Base-by-base conservation (phyloP, 2,888 invertebrate species). In the Eledone cirrhosa region DNA sequence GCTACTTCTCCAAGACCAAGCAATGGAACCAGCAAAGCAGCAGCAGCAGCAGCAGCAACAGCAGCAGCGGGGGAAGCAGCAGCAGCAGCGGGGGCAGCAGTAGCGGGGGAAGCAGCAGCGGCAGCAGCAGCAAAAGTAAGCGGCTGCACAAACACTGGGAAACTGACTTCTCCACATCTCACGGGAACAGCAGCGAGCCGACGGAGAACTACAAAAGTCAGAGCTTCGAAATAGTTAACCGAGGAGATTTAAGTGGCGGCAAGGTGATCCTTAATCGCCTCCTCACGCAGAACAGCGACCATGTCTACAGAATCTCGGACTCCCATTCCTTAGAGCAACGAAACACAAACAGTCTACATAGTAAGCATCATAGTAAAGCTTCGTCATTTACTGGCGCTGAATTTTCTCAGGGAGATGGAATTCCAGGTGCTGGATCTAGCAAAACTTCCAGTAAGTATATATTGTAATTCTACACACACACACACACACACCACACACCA, bases 391-490 rank as follows among this genome's bases (percentile, higher is more conserved):
- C 41, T 31, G 72, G 72, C 41, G 41, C 72, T 33, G 72, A 72
- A 72, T 72, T 22, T 31, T 72, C 72, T 72, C 72, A 72, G 72
- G 72, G 72, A 72, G 72, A 72, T 31, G 72, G 72, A 41, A 31
- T 72, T 72, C 41, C 72, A 72, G 19, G 33, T 72, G 72, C 33
- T 72, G 72, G 72, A 31, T 72, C 72, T 31, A 72, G 72, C 41
- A 72, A 72, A 72, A 72, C n/a, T n/a, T 72, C 72, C 72, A 72
- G 72, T 72, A 72, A 72, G 72, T 72, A 72, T 72, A 22, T 22
- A 11, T 67, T n/a, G 41, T 41, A 41, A 41, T 41, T 41, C 41
- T 41, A 41, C 41, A 41, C 5, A 41, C 41, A 41, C 11, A n/a
- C n/a, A n/a, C n/a, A n/a, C n/a, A n/a, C n/a, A n/a, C n/a, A n/a